phyloP scores from a whole-genome alignment of 23 tunicate species.

The Styela clava region DNA sequence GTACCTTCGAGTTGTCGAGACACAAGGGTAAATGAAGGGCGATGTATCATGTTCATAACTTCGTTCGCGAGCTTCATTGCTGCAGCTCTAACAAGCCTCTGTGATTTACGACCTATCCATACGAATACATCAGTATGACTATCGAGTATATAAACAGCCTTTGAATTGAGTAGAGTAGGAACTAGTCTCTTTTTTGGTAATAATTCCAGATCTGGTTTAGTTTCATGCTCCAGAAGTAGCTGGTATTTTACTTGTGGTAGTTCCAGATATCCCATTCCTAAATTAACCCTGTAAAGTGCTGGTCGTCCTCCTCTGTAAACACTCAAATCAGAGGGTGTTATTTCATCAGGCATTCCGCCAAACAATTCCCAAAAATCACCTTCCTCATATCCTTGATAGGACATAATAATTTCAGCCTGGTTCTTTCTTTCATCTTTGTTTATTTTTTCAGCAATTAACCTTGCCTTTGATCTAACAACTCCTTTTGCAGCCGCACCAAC shows the following conservation, averaged over 20 bases:
- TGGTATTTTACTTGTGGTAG: slow-evolving; percentile 93
- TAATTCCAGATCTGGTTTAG: slow-evolving; percentile 58
- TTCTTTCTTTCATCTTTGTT: slow-evolving; percentile 96
- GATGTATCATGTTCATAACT: slow-evolving; percentile 67
- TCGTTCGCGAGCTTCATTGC: slow-evolving; percentile 95
- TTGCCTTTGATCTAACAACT: slow-evolving; percentile 87
- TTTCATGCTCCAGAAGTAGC: slow-evolving; percentile 66
- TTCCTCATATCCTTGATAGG: slow-evolving; percentile 94
- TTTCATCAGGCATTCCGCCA: slow-evolving; percentile 98
- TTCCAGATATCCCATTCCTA: slow-evolving; percentile 97
- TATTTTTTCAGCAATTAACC: slow-evolving; percentile 95
- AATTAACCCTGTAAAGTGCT: slow-evolving; percentile 74
- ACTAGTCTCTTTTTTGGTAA: slow-evolving; percentile 68
- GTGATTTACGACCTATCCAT: slow-evolving; percentile 96
- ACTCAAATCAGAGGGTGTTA: slow-evolving; percentile 62
- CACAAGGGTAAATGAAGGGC: slow-evolving; percentile 83
- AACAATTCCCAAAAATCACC: slow-evolving; percentile 95
- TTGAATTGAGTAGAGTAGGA: slow-evolving; percentile 67
- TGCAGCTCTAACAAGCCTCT: slow-evolving; percentile 89
- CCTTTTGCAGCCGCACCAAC: slow-evolving; percentile 78
- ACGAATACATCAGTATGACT: slow-evolving; percentile 88
- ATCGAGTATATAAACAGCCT: slow-evolving; percentile 93
- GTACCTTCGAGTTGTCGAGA: slow-evolving; percentile 89
- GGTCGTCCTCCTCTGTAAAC: slow-evolving; percentile 65
- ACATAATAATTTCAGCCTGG: slow-evolving; percentile 86